Evolutionary conservation across 2,797 vertebrate genomes (phyloP), one percentile per base, ranked within the genome.

Genomic region (Oreortyx pictus): DNA sequence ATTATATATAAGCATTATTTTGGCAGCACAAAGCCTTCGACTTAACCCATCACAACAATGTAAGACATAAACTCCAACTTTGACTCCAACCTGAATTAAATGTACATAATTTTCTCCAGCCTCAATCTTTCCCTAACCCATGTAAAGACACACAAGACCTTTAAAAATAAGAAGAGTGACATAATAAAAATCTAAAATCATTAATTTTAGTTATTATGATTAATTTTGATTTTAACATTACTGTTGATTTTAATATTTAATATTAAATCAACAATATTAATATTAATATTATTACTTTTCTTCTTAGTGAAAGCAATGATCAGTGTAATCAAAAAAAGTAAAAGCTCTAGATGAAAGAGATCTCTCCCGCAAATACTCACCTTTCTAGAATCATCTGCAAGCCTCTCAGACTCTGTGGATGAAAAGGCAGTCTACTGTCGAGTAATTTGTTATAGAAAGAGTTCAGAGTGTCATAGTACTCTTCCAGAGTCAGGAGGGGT

Each of bases 371-470:
- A 41, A 67, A 74, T 2, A 93, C 97, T 25, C 85, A 99, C 99
- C 98, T 99, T 93, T 98, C 98, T 77, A 99, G 91, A 89, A 98
- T 97, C 98, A 99, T 98, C 16, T 97, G 96, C 81, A 99, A 98
- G 27, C 98, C 99, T 67, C 98, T 97, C 52, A 99, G 97, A 87
- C 99, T 99, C 39, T 96, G 97, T 43, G 99, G 99, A 93, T 99
- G 99, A 89, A 99, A 98, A 65, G 96, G 95, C 1, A 98, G 95
- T 20, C 97, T 96, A 9, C 82, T 97, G 66, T 98, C 97, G 90
- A 97, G 47, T 20, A 99, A 94, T 59, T 86, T 98, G 50, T 97
- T 98, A 93, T 98, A 98, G 95, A 99, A 99, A 68, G 94, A 89
- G 62, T 97, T 97, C 8, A 99, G 98, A 50, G 96, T 96, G 77